A percentile compares a stretch with the other conserved stretches of the same genome.
Evolutionary conservation across 2,888 invertebrate genomes (phyloP).

Genomic region (Rhaphigaster nebulosa): DNA sequence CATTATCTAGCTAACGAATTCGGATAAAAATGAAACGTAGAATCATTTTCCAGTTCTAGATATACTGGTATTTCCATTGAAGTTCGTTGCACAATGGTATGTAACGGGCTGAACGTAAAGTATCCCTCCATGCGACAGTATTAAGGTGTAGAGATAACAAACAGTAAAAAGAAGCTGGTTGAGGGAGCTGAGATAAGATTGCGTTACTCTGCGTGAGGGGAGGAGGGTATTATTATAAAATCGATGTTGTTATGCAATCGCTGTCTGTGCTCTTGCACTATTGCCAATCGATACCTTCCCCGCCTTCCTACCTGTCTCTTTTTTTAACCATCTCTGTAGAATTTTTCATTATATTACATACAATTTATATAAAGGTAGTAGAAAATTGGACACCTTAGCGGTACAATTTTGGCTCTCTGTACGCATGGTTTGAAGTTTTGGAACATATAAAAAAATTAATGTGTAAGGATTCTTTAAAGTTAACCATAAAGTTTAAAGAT

Average conservation of each 20-base stretch:
- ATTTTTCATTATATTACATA: background rate
- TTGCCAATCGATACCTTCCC: background rate
- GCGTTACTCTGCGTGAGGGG: background rate
- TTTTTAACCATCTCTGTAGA: background rate
- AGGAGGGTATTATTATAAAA: background rate
- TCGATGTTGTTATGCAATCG: conserved; percentile 14
- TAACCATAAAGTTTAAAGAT: no score
- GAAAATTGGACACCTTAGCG: no score
- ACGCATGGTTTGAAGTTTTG: no score
- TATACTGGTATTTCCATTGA: no score
- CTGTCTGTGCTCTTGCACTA: background rate
- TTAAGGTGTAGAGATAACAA: background rate
- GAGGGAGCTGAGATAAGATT: background rate
- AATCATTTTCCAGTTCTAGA: no score
- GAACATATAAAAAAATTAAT: no score
- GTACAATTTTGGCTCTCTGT: no score
- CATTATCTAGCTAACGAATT: no score
- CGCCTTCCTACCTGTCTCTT: background rate
- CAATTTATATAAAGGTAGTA: no score
- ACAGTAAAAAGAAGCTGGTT: background rate
- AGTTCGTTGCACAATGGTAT: background rate
- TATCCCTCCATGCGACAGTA: background rate
- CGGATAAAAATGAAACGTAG: no score
- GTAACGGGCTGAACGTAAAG: no score
- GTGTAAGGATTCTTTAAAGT: no score